These are phyloP conservation scores for Lichenostomus cassidix DNA, from an alignment of 2,113 vertebrate genomes.

Conservation along the genomic window DNA sequence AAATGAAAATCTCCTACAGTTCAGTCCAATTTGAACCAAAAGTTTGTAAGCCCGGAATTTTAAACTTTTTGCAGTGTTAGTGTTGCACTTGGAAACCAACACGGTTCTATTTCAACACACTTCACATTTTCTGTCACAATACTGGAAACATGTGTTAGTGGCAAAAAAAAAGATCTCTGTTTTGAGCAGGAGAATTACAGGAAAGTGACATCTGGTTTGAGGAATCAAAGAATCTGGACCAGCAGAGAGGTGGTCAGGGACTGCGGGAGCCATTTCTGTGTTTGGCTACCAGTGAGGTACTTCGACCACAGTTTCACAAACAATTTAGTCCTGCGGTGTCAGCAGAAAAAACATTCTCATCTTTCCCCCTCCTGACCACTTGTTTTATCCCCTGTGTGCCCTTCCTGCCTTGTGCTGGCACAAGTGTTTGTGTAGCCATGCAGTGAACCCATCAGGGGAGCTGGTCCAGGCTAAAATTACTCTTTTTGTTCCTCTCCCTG, in stretches of 20 bases:
- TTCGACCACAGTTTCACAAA: not conserved
- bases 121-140: not conserved
- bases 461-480: not conserved
- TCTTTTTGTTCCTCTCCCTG: not conserved
- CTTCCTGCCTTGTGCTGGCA: slow-evolving; percentile 11
- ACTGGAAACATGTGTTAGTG: not conserved
- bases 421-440: not conserved
- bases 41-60: not conserved
- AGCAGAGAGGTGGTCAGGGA: not conserved
- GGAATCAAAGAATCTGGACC: not conserved
- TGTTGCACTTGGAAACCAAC: slow-evolving; percentile 1
- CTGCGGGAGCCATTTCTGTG: not conserved
- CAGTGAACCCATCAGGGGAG: not conserved
- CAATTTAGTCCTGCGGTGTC: not conserved
- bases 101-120: not conserved
- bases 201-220: slow-evolving; percentile 21
- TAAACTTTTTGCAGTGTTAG: not conserved
- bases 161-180: not conserved
- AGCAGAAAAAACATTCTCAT: slow-evolving; percentile 32
- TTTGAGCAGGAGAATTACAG: slow-evolving; percentile 16
- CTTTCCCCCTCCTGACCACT: slow-evolving; percentile 11
- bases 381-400: not conserved
- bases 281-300: slow-evolving; percentile 12
- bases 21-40: not conserved
- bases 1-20: not conserved